A percentile compares a stretch with the other conserved stretches of the same genome.
phyloP scores from a whole-genome alignment of 2,888 invertebrate genomes.

The Danaus chrysippus region DNA sequence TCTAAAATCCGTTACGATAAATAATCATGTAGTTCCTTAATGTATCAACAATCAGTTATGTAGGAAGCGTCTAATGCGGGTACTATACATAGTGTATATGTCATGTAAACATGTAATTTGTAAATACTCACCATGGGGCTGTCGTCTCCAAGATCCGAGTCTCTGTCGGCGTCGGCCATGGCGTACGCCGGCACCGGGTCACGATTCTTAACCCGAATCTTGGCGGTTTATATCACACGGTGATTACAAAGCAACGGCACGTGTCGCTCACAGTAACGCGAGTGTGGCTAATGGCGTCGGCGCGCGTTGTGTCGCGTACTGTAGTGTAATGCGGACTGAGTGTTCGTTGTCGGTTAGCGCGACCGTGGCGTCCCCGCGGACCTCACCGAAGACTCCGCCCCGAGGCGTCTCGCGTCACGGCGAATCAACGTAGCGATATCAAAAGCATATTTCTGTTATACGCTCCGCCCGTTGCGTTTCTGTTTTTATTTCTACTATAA shows the following conservation, averaged over 20 bases:
- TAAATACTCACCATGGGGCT: conserved; percentile 83
- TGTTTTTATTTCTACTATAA: conserved; percentile 75
- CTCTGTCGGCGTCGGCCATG: conserved; percentile 84
- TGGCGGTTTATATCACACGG: conserved; percentile 76
- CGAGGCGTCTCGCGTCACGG: conserved; percentile 67
- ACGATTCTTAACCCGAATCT: conserved; percentile 94
- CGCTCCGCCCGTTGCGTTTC: conserved; percentile 68
- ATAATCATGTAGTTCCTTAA: too few relatives aligned
- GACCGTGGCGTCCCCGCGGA: conserved; percentile 40
- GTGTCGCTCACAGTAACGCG: conserved; percentile 46
- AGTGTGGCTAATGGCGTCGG: conserved; percentile 21
- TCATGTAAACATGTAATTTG: conserved; percentile 8
- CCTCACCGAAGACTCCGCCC: conserved; percentile 66
- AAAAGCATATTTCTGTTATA: conserved; percentile 72
- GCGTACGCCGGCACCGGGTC: conserved; percentile 92
- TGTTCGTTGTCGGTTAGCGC: conserved; percentile 49
- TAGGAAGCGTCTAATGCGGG: background rate
- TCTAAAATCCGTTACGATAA: too few relatives aligned
- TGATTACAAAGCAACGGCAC: conserved; percentile 53
- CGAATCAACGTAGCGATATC: conserved; percentile 75
- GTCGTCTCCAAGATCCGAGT: conserved; percentile 87
- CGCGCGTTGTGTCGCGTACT: conserved; percentile 61
- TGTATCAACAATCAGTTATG: too few relatives aligned
- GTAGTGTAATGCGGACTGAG: conserved; percentile 54
- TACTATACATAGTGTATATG: background rate